Evolutionary conservation across 2,113 vertebrate species (phyloP).

Genomic region (Gracilinanus agilis): DNA sequence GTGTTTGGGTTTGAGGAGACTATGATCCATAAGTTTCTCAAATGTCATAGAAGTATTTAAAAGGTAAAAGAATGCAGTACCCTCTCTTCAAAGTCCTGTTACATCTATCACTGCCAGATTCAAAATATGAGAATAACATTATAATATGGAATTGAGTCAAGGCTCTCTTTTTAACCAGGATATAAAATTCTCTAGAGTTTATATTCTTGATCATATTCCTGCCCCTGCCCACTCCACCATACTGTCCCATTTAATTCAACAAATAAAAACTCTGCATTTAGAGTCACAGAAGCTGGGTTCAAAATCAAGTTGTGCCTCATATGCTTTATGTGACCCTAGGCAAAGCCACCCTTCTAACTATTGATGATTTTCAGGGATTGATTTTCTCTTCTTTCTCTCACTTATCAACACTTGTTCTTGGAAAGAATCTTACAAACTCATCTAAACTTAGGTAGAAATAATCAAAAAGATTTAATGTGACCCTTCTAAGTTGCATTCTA

Average conservation of each 20-base stretch:
- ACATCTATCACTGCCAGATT: neutral
- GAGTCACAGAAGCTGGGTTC: neutral
- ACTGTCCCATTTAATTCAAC: neutral
- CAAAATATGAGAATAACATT: neutral
- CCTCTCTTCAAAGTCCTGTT: neutral
- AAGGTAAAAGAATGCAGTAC: neutral
- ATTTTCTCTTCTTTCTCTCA: neutral
- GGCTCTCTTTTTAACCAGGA: neutral
- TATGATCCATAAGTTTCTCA: neutral
- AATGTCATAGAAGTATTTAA: neutral
- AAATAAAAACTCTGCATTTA: neutral
- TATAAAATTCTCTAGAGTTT: neutral
- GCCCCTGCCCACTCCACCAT: neutral
- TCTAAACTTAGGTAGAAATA: neutral
- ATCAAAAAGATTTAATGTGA: neutral
- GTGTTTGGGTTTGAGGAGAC: neutral
- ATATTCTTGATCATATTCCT: neutral
- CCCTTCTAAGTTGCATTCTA: too few species aligned
- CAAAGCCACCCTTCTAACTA: neutral
- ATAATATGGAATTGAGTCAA: neutral
- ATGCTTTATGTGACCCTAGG: neutral
- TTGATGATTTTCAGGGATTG: neutral
- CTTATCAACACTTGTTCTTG: neutral
- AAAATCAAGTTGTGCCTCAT: neutral
- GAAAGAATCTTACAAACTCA: neutral